A percentile compares a stretch with the other conserved stretches of the same genome.
Conservation (phyloP, 2,888 invertebrate genomes). For the Mythimna pallens region DNA sequence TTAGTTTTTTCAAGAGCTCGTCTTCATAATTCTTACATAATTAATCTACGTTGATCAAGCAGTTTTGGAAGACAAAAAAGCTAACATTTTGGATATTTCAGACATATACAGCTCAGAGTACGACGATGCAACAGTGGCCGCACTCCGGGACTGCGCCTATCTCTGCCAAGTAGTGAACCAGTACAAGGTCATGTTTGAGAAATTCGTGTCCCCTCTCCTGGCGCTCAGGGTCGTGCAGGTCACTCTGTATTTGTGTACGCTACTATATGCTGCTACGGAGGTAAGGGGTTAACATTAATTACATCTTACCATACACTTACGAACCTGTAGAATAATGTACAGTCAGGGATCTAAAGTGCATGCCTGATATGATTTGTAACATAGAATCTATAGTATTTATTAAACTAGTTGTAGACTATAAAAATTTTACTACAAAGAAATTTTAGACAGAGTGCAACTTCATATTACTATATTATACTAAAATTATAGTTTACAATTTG, state of each 20-base stretch:
- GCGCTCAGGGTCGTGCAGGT: slow-evolving; percentile 83
- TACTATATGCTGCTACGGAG: slow-evolving; percentile 83
- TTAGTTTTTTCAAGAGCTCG: too few species aligned
- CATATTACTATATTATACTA: too few species aligned
- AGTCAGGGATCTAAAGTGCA: too few species aligned
- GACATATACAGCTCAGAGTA: slow-evolving; percentile 78
- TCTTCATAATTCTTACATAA: too few species aligned
- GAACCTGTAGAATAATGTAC: too few species aligned
- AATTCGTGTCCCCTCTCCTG: slow-evolving; percentile 82
- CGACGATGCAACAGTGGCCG: slow-evolving; percentile 74
- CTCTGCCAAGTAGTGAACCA: slow-evolving; percentile 72
- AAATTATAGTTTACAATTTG: too few species aligned
- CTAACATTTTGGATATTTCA: slow-evolving; percentile 50
- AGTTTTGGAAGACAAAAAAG: not conserved
- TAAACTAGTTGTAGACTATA: too few species aligned
- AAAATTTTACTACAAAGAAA: too few species aligned
- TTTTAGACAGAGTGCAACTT: too few species aligned
- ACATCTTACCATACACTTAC: too few species aligned
- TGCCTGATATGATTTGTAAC: too few species aligned
- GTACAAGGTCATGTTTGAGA: slow-evolving; percentile 78
- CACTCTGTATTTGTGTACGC: slow-evolving; percentile 83
- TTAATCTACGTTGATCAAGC: not conserved
- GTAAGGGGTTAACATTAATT: slow-evolving; percentile 63
- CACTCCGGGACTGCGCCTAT: slow-evolving; percentile 79
- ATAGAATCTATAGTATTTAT: too few species aligned